phyloP scores from a whole-genome alignment of 2,113 vertebrate species.

The Eclectus roratus region DNA sequence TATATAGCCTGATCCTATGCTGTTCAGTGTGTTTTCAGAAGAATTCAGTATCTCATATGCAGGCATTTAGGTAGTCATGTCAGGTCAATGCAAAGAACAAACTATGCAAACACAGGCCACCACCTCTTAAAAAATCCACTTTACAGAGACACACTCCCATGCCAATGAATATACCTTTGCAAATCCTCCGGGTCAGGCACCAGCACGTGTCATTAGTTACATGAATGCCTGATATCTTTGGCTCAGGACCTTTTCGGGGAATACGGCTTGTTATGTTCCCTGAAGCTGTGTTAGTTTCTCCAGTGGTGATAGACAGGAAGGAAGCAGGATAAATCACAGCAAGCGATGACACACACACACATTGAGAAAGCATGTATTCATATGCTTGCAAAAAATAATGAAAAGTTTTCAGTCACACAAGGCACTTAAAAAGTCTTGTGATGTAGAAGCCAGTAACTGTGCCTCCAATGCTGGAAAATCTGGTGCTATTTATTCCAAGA shows the following conservation, averaged over 20 bases:
- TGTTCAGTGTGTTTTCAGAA: not conserved
- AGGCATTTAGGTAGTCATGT: not conserved
- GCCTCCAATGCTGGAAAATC: not conserved
- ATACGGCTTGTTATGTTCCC: not conserved
- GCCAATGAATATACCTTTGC: not conserved
- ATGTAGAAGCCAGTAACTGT: not conserved
- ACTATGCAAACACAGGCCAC: not conserved
- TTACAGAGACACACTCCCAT: not conserved
- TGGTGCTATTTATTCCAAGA: not conserved
- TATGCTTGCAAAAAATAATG: not conserved
- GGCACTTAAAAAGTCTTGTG: not conserved
- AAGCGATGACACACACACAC: not conserved
- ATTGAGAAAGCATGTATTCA: not conserved
- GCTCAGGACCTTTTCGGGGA: not conserved
- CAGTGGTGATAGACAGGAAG: not conserved
- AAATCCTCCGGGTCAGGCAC: not conserved
- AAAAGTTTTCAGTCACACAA: not conserved
- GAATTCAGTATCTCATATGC: not conserved
- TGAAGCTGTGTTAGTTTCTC: not conserved
- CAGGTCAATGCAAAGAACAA: not conserved
- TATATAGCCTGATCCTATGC: not conserved
- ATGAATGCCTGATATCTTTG: not conserved
- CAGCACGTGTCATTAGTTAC: not conserved
- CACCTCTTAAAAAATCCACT: not conserved
- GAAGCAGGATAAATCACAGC: not conserved